Evolutionary conservation across 2,113 vertebrate genomes (phyloP).

Genomic region (Rostratula benghalensis): DNA sequence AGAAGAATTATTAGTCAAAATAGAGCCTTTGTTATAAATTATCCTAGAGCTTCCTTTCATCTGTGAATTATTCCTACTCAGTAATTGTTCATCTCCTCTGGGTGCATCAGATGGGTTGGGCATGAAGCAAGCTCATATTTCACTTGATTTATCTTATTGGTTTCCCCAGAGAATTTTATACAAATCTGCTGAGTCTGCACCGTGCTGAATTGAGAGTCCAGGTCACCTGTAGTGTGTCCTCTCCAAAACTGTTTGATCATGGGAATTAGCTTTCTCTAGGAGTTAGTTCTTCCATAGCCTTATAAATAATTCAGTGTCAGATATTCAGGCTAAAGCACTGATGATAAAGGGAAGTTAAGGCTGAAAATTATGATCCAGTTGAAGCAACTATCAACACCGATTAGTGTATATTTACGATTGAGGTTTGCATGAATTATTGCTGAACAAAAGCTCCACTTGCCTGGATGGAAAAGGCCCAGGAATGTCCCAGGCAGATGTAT

Average conservation of each 20-base stretch:
- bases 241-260: not conserved
- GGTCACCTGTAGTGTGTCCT: not conserved
- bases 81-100: not conserved
- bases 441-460: not conserved
- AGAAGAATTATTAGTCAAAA: not conserved
- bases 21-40: not conserved
- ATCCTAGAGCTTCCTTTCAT: not conserved
- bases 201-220: not conserved
- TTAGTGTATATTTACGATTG: not conserved
- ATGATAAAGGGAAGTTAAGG: not conserved
- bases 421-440: conserved; percentile 3
- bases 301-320: not conserved
- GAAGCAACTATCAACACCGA: not conserved
- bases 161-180: not conserved
- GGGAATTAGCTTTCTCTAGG: not conserved
- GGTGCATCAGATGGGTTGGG: not conserved
- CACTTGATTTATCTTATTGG: not conserved
- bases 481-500: conserved; percentile 18
- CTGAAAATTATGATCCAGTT: not conserved
- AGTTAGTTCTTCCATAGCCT: not conserved
- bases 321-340: not conserved
- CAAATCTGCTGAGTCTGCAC: not conserved
- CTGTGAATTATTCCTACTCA: not conserved
- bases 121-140: accelerated
- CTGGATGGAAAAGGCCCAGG: not conserved